Conservation (phyloP, 2,797 vertebrate species). For the Heterohyrax brucei region DNA sequence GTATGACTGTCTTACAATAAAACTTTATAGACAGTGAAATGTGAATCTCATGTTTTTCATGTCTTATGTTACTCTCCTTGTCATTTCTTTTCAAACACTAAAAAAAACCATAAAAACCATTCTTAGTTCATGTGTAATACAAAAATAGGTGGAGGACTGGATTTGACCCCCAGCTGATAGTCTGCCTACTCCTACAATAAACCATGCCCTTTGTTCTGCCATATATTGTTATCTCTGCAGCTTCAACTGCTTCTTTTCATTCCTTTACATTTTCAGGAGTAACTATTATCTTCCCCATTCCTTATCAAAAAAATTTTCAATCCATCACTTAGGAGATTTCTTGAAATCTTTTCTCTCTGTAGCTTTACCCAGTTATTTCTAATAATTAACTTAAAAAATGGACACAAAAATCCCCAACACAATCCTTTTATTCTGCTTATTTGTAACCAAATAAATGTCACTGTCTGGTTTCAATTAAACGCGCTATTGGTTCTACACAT, state of each 20-base stretch:
- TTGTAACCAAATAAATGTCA: neutral
- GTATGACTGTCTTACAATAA: neutral
- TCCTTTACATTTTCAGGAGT: neutral
- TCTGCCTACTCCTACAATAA: neutral
- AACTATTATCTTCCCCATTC: neutral
- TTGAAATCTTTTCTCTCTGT: neutral
- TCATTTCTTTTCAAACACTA: neutral
- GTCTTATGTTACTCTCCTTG: neutral
- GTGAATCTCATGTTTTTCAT: neutral
- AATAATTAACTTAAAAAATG: neutral
- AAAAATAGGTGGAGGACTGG: neutral
- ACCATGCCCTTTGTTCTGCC: neutral
- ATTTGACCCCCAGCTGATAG: neutral
- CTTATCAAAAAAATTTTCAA: neutral
- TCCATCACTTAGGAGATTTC: neutral
- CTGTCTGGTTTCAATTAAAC: neutral
- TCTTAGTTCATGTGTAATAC: neutral
- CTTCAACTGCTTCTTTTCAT: neutral
- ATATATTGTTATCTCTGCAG: neutral
- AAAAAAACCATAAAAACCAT: neutral
- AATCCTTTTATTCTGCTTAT: neutral
- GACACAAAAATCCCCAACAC: neutral
- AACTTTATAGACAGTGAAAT: conserved; percentile 34
- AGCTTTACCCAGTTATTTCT: neutral
- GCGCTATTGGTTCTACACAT: neutral